Conservation (phyloP, 2,797 vertebrate species). For the Paratrypauchen microcephalus region DNA sequence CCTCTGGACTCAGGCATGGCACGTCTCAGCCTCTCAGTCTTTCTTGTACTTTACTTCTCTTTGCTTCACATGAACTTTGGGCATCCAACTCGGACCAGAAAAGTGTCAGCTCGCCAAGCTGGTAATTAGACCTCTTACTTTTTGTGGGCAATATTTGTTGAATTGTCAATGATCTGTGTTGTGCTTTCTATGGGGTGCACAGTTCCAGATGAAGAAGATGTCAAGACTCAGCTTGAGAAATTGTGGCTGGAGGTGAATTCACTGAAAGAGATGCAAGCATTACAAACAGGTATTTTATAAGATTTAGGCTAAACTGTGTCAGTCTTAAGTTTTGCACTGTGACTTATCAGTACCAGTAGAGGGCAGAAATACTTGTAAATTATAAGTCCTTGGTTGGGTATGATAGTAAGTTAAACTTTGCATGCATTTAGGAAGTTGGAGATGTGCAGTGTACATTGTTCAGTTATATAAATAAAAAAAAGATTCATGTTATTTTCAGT, state of each 20-base stretch:
- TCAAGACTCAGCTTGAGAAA: constrained; percentile 89
- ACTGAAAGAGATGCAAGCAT: constrained; percentile 94
- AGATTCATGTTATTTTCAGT: constrained; percentile 78
- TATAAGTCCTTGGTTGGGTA: not conserved
- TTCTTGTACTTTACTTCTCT: constrained; percentile 79
- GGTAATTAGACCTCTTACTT: constrained; percentile 70
- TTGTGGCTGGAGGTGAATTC: constrained; percentile 95
- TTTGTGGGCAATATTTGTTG: not conserved
- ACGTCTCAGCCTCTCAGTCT: constrained; percentile 74
- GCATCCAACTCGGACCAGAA: constrained; percentile 79
- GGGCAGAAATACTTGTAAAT: constrained; percentile 32
- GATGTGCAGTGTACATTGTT: not conserved
- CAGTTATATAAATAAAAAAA: not conserved
- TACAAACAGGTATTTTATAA: constrained; percentile 89
- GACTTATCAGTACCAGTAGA: constrained; percentile 56
- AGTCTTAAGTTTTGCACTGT: not conserved
- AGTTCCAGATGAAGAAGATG: constrained; percentile 84
- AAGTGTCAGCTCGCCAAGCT: constrained; percentile 81
- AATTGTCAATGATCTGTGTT: constrained; percentile 17
- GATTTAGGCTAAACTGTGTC: not conserved
- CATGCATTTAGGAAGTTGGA: not conserved
- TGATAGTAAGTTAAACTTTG: not conserved
- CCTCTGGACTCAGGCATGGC: constrained; percentile 79
- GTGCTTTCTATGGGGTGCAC: constrained; percentile 40
- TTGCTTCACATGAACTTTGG: constrained; percentile 79